Evolutionary conservation across 2,113 vertebrate genomes (phyloP).

Genomic region (cattle (Bos taurus)): ARS-UCD2.0 NC_037337.1:75604501-75605000

Average conservation of each 20-base stretch:
- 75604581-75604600: neutral
- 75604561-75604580: neutral
- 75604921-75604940: neutral
- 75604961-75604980: neutral
- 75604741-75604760: neutral
- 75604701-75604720: neutral
- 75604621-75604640: neutral
- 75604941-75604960: slow-evolving; percentile 10
- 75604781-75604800: neutral
- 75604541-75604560: neutral
- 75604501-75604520: neutral
- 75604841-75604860: neutral
- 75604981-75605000: neutral
- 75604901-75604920: neutral
- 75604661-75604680: neutral
- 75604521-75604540: neutral
- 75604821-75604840: neutral
- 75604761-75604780: neutral
- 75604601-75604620: neutral
- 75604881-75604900: neutral
- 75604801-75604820: neutral
- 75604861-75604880: neutral
- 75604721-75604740: neutral
- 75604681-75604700: slow-evolving; percentile 1
- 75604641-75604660: neutral